Conservation (phyloP, 1,140 invertebrate genomes). For the Radopholus similis region DNA sequence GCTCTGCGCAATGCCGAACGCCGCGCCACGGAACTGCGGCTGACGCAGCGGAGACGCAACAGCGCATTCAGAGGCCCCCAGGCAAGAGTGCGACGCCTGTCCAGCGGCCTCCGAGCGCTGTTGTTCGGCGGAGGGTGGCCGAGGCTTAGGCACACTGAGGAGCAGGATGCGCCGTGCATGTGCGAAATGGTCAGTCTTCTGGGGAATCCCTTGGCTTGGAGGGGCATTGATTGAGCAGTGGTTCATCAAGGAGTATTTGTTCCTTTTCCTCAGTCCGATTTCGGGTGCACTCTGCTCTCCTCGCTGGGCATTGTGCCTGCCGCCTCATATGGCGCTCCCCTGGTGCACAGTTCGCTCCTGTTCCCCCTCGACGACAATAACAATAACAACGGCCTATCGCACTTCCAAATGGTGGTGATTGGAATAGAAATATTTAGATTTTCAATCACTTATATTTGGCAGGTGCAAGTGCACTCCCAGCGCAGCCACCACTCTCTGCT, state of each 20-base stretch:
- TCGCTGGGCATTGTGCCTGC: not conserved
- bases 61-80: not conserved
- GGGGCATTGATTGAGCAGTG: conserved; percentile 3
- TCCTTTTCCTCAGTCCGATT: not conserved
- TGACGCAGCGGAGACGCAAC: not conserved
- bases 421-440: no score
- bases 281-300: conserved; percentile 4
- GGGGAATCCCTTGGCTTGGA: no score
- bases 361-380: not conserved
- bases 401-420: not conserved
- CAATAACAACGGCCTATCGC: not conserved
- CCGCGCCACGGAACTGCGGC: not conserved
- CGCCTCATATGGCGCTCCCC: not conserved
- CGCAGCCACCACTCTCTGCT: conserved; percentile 12
- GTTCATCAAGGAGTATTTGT: not conserved
- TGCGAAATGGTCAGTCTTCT: conserved; percentile 25
- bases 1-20: conserved; percentile 16
- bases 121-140: not conserved
- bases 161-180: conserved; percentile 28
- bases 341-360: not conserved
- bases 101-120: not conserved
- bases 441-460: conserved; percentile 1
- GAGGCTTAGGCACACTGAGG: no score
- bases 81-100: not conserved
- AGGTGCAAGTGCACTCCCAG: not conserved